Evolutionary conservation across 2,113 vertebrate species (phyloP).

Genomic region (Takifugu flavidus): DNA sequence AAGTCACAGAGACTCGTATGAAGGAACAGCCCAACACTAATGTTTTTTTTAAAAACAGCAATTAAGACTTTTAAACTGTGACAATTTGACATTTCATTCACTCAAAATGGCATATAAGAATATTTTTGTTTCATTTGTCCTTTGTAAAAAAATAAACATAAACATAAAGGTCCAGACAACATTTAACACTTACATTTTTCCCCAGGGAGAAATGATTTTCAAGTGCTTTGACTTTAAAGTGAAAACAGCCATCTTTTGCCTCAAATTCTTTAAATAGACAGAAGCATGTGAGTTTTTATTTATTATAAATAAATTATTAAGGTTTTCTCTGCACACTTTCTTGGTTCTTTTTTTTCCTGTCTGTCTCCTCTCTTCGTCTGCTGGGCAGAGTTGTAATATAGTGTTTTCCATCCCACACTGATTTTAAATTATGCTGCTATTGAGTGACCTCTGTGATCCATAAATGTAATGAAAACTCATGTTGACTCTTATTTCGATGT

Average conservation of each 20-base stretch:
- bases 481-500: not conserved
- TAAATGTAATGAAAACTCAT: slow-evolving; percentile 37
- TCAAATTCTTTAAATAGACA: not conserved
- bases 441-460: slow-evolving; percentile 47
- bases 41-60: not conserved
- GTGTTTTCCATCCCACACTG: slow-evolving; percentile 16
- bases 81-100: slow-evolving; percentile 10
- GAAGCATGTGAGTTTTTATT: not conserved
- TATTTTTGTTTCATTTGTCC: too few relatives aligned
- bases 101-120: not conserved
- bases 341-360: not conserved
- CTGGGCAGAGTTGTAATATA: slow-evolving; percentile 58
- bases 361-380: slow-evolving; percentile 28
- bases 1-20: too few relatives aligned
- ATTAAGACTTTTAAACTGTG: not conserved
- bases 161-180: too few relatives aligned
- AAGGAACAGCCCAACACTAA: slow-evolving; percentile 13
- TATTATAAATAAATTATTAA: slow-evolving; percentile 19
- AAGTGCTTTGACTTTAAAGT: too few relatives aligned
- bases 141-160: too few relatives aligned
- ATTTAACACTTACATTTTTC: too few relatives aligned
- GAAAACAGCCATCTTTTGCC: too few relatives aligned
- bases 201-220: too few relatives aligned
- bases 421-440: slow-evolving; percentile 26
- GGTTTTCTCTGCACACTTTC: not conserved